These are phyloP conservation scores for Crenichthys baileyi DNA, from an alignment of 2,797 vertebrate genomes.

Conservation along the genomic window DNA sequence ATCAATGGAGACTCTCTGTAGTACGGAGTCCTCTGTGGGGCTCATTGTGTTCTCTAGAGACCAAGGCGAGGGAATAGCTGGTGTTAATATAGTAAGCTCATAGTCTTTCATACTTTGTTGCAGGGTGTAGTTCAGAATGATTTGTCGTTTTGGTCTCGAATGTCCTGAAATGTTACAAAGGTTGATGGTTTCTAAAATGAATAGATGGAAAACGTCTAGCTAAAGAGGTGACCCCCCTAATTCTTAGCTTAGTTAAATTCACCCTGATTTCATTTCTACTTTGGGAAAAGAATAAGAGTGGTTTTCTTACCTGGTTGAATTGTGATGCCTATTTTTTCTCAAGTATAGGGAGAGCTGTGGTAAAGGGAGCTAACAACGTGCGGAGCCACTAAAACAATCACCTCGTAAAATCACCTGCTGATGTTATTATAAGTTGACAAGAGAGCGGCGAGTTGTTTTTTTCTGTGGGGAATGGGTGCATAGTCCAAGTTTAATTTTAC, in stretches of 20 bases:
- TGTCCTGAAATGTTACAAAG: conserved; percentile 12
- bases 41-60: conserved; percentile 80
- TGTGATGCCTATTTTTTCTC: conserved; percentile 20
- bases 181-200: conserved; percentile 20
- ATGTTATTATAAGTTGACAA: conserved; percentile 13
- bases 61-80: conserved; percentile 69
- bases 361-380: conserved; percentile 13
- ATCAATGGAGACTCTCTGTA: conserved; percentile 83
- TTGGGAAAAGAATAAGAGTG: not conserved
- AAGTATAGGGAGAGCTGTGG: not conserved
- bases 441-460: conserved; percentile 26
- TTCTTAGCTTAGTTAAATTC: not conserved
- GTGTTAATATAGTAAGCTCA: conserved; percentile 72
- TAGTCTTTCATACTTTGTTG: conserved; percentile 49
- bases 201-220: not conserved
- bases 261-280: conserved; percentile 3
- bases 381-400: conserved; percentile 8
- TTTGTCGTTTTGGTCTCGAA: conserved; percentile 20
- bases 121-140: conserved; percentile 13
- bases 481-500: conserved; percentile 21
- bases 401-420: conserved; percentile 31
- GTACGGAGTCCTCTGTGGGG: conserved; percentile 77
- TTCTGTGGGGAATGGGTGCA: conserved; percentile 7
- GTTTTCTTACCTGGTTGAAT: conserved; percentile 12
- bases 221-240: not conserved